These are phyloP conservation scores for Epinotia demarniana DNA, from an alignment of 2,888 invertebrate species.

Conservation along the genomic window DNA sequence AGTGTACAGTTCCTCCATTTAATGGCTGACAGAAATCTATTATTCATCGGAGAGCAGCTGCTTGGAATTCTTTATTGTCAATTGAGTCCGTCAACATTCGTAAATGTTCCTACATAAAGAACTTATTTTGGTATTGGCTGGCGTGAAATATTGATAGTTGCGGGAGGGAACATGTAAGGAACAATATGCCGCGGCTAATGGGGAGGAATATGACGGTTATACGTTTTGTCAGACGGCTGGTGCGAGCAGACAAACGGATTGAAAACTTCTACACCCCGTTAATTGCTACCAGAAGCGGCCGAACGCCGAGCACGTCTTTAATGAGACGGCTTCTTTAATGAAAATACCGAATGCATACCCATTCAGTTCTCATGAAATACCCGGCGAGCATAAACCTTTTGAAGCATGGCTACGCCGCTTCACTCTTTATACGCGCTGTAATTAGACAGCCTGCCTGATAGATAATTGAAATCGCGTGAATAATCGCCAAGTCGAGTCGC, in stretches of 20 bases:
- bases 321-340: slow-evolving; percentile 82
- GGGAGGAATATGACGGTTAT: slow-evolving; percentile 66
- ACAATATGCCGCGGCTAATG: slow-evolving; percentile 59
- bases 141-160: slow-evolving; percentile 45
- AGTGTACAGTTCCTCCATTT: slow-evolving; percentile 29
- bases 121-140: slow-evolving; percentile 35
- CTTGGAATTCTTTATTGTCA: slow-evolving; percentile 39
- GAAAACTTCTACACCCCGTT: slow-evolving; percentile 76
- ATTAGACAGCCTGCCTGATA: slow-evolving; percentile 66
- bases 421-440: slow-evolving; percentile 54
- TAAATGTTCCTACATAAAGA: slow-evolving; percentile 35
- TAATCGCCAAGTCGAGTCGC: slow-evolving; percentile 64
- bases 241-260: slow-evolving; percentile 57
- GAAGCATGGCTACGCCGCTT: slow-evolving; percentile 41
- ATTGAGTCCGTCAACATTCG: slow-evolving; percentile 35
- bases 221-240: slow-evolving; percentile 63
- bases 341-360: slow-evolving; percentile 72
- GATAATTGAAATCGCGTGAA: slow-evolving; percentile 74
- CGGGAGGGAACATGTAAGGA: slow-evolving; percentile 53
- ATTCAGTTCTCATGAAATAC: slow-evolving; percentile 53
- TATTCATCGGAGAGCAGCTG: slow-evolving; percentile 38
- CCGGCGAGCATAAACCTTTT: slow-evolving; percentile 37
- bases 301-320: slow-evolving; percentile 73
- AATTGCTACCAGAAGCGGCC: slow-evolving; percentile 72
- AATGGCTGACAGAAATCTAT: slow-evolving; percentile 39